phyloP scores from a whole-genome alignment of 2,113 vertebrate genomes.

The Hystrix cristata region DNA sequence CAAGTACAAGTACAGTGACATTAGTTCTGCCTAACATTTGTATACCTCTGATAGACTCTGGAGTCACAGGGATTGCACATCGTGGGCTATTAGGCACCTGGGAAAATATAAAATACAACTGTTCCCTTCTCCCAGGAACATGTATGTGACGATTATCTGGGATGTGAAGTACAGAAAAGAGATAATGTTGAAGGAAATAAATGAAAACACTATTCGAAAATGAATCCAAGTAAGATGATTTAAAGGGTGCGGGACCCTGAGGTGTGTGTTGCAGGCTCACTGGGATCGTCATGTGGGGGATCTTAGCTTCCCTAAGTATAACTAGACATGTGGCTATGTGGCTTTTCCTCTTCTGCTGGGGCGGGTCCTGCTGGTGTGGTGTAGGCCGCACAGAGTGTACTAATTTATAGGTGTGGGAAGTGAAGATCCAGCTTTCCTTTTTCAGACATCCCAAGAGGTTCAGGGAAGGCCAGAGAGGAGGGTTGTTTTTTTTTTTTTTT shows the following conservation, averaged over 20 bases:
- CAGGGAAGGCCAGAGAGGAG: neutral
- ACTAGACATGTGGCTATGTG: fast-evolving
- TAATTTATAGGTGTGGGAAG: neutral
- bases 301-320: neutral
- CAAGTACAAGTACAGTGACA: neutral
- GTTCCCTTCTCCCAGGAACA: neutral
- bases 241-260: neutral
- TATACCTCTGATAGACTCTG: neutral
- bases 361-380: fast-evolving
- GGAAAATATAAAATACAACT: neutral
- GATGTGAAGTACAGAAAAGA: constrained; percentile 38
- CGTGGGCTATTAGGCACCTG: neutral
- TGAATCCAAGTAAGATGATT: constrained; percentile 46
- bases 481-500: no score
- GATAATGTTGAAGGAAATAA: constrained; percentile 42
- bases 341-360: neutral
- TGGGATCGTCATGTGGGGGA: neutral
- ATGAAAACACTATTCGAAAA: constrained; percentile 56
- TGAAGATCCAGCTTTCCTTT: neutral
- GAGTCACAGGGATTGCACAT: neutral
- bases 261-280: neutral
- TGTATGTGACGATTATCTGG: constrained; percentile 21
- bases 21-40: neutral
- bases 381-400: fast-evolving
- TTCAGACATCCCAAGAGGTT: neutral